phyloP scores from a whole-genome alignment of 2,888 invertebrate genomes.

The Drosophila kuntzei region DNA sequence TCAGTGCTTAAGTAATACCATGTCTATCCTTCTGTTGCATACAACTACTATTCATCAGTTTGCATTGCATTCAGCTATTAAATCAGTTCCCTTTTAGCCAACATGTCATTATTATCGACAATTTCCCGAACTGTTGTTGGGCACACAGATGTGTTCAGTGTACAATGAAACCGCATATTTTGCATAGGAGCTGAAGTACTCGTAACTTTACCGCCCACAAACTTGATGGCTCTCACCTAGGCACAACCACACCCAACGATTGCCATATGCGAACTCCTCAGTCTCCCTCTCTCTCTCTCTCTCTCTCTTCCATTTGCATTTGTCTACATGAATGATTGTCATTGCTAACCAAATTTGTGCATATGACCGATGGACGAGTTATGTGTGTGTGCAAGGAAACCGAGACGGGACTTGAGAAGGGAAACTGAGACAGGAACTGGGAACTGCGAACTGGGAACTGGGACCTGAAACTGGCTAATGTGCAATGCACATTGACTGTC shows the following conservation, averaged over 20 bases:
- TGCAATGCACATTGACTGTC: constrained; percentile 71
- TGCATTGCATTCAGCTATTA: constrained; percentile 17
- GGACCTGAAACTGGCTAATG: constrained; percentile 60
- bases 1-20: background rate
- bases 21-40: background rate
- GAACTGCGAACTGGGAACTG: background rate
- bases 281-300: too few species aligned
- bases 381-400: constrained; percentile 22
- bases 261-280: constrained; percentile 1
- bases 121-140: constrained; percentile 28
- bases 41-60: background rate
- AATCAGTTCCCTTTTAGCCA: constrained; percentile 15
- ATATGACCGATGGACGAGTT: constrained; percentile 64
- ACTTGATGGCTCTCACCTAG: constrained; percentile 27
- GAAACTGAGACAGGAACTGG: constrained; percentile 4
- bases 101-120: constrained; percentile 43
- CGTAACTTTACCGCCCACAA: constrained; percentile 20
- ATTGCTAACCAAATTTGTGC: constrained; percentile 67
- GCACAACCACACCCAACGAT: constrained; percentile 25
- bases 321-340: constrained; percentile 72
- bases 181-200: constrained; percentile 31
- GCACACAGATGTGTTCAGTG: constrained; percentile 21
- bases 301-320: too few species aligned
- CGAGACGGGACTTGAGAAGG: constrained; percentile 1
- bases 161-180: constrained; percentile 53